A percentile compares a stretch with the other conserved stretches of the same genome.
Conservation (phyloP, 2,888 invertebrate genomes). For the Keiferia lycopersicella region DNA sequence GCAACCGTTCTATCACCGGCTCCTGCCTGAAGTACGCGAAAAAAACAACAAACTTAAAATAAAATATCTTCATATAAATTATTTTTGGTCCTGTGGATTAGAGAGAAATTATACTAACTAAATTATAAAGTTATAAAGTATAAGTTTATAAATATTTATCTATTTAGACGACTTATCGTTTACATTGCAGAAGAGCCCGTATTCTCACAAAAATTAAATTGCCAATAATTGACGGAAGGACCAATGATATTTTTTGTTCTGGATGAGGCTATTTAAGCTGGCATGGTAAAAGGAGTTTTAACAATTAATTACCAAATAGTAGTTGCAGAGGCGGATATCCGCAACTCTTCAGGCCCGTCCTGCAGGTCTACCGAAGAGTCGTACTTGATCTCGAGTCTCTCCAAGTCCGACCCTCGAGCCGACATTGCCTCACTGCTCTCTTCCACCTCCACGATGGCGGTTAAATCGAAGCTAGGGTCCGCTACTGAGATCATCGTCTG, state of each 20-base stretch:
- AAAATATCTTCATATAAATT: neutral
- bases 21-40: constrained; percentile 61
- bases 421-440: constrained; percentile 63
- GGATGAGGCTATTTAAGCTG: too few species aligned
- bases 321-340: constrained; percentile 61
- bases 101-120: neutral
- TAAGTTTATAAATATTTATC: too few species aligned
- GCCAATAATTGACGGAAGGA: too few species aligned
- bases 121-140: too few species aligned
- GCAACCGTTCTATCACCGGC: constrained; percentile 67
- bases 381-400: constrained; percentile 67
- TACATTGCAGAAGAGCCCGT: too few species aligned
- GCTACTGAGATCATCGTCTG: constrained; percentile 70
- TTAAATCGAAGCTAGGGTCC: constrained; percentile 74
- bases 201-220: too few species aligned
- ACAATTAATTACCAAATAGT: constrained; percentile 59
- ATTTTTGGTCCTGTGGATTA: neutral
- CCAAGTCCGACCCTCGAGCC: constrained; percentile 62
- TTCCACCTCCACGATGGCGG: constrained; percentile 74
- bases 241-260: too few species aligned
- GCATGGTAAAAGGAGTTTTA: too few species aligned
- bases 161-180: too few species aligned
- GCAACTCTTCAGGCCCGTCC: constrained; percentile 59
- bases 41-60: constrained; percentile 1
- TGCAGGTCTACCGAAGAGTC: constrained; percentile 63